A percentile compares a stretch with the other conserved stretches of the same genome.
These are phyloP conservation scores for Aphyosemion australe DNA, from an alignment of 2,113 vertebrate genomes.

Conservation along the genomic window DNA sequence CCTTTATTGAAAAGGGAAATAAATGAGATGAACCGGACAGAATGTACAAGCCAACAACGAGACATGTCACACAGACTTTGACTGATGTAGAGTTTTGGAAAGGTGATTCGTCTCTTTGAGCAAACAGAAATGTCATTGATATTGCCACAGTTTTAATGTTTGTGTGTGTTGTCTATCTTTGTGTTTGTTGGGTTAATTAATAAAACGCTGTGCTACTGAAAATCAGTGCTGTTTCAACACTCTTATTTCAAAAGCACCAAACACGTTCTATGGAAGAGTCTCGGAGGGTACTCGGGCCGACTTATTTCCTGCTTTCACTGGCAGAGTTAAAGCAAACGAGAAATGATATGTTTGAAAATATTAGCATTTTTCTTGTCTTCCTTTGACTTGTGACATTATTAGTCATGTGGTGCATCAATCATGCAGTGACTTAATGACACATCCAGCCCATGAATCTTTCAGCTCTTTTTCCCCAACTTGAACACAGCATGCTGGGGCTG, in stretches of 20 bases:
- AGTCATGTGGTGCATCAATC: conserved; percentile 81
- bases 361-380: conserved; percentile 60
- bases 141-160: not conserved
- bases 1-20: conserved; percentile 78
- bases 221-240: conserved; percentile 12
- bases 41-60: conserved; percentile 66
- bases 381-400: conserved; percentile 78
- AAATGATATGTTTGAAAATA: conserved; percentile 62
- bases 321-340: conserved; percentile 40
- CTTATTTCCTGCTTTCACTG: conserved; percentile 21
- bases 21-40: conserved; percentile 77
- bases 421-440: conserved; percentile 84
- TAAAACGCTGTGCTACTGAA: conserved; percentile 7
- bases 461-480: conserved; percentile 67
- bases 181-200: not conserved
- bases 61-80: conserved; percentile 46
- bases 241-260: not conserved
- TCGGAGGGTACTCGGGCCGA: conserved; percentile 23
- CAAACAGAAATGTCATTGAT: not conserved
- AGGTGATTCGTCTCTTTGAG: conserved; percentile 10
- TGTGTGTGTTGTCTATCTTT: not conserved
- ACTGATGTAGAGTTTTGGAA: conserved; percentile 17
- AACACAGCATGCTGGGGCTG: conserved; percentile 72
- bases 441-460: conserved; percentile 81
- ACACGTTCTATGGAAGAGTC: conserved; percentile 28